Conservation (phyloP, 2,113 vertebrate species). For the Amblyornis subalaris region DNA sequence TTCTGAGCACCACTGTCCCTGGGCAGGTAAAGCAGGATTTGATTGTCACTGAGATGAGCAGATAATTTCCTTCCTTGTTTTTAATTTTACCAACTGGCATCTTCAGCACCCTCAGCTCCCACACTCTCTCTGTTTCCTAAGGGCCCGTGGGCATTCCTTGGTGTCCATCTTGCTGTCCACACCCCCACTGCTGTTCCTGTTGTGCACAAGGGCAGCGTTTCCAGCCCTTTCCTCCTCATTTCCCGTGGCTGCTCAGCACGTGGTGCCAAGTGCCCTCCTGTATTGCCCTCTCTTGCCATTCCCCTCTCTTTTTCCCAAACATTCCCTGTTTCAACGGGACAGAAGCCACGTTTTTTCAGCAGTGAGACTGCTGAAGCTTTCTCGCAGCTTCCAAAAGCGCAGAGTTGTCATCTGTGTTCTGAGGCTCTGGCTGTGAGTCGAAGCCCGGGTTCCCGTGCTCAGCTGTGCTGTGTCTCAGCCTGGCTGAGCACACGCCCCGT, state of each 20-base stretch:
- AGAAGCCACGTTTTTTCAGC: accelerated
- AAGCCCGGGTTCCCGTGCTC: not conserved
- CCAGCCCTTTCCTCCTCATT: not conserved
- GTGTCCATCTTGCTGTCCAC: accelerated
- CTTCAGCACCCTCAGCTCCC: not conserved
- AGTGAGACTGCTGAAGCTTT: not conserved
- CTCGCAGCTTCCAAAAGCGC: not conserved
- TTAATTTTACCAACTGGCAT: not conserved
- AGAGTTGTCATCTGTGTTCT: accelerated
- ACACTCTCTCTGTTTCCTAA: accelerated
- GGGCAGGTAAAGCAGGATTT: not conserved
- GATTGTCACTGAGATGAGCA: accelerated
- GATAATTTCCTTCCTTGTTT: not conserved
- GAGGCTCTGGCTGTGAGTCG: not conserved
- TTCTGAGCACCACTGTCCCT: accelerated
- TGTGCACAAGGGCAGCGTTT: not conserved
- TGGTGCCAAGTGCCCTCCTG: accelerated
- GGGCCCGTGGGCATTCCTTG: accelerated
- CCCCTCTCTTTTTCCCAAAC: not conserved
- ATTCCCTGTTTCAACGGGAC: not conserved
- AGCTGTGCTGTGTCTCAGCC: not conserved
- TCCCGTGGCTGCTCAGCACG: accelerated
- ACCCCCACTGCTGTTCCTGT: accelerated
- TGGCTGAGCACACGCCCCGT: not conserved
- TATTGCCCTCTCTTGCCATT: accelerated